phyloP scores from a whole-genome alignment of 2,888 invertebrate genomes.

The Melanargia galathea region DNA sequence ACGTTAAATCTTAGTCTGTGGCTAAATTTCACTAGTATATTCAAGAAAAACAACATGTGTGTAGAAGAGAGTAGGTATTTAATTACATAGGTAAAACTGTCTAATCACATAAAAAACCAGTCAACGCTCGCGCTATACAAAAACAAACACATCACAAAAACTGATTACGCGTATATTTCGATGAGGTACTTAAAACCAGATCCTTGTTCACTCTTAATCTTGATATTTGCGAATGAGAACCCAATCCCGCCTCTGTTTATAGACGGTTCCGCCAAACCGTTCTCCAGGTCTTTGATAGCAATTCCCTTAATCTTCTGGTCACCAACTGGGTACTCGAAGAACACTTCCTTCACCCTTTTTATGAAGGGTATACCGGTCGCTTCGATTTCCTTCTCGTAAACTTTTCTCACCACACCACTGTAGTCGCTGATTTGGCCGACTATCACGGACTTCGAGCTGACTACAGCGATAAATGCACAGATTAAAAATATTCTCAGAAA shows the following conservation, averaged over 20 bases:
- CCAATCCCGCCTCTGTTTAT: constrained; percentile 71
- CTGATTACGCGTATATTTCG: constrained; percentile 64
- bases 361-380: constrained; percentile 54
- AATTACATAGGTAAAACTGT: background rate
- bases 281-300: constrained; percentile 69
- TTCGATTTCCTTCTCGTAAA: constrained; percentile 56
- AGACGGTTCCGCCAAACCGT: constrained; percentile 64
- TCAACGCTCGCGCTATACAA: background rate
- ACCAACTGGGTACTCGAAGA: constrained; percentile 57
- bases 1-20: background rate
- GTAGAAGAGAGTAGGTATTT: constrained; percentile 1
- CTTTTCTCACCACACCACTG: constrained; percentile 55
- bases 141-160: background rate
- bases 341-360: constrained; percentile 59
- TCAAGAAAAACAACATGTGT: background rate
- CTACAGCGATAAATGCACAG: constrained; percentile 46
- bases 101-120: background rate
- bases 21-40: no score
- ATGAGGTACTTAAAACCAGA: constrained; percentile 65
- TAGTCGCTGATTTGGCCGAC: constrained; percentile 64
- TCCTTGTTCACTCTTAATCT: constrained; percentile 70
- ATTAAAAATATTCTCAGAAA: constrained; percentile 36
- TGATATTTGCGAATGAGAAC: constrained; percentile 64
- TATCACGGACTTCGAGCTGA: constrained; percentile 55
- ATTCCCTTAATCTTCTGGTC: constrained; percentile 72